Percentiles rank a stretch among this genome's conserved stretches.
phyloP scores from a whole-genome alignment of 1,140 invertebrate genomes.

The Aphis craccivora region DNA sequence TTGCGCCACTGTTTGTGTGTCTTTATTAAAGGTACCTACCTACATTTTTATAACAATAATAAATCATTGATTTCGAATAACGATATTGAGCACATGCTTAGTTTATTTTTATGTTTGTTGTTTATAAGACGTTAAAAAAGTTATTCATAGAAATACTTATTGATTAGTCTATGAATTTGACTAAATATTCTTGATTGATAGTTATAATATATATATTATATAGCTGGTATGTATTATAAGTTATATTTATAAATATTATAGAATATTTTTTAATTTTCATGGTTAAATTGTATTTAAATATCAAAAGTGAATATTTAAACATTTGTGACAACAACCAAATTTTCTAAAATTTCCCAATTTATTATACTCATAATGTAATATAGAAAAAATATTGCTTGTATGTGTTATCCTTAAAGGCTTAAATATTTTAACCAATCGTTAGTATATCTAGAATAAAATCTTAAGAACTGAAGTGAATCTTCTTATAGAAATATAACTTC shows the following conservation, averaged over 20 bases:
- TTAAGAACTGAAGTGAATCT: no score
- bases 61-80: not conserved
- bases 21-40: not conserved
- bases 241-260: no score
- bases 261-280: no score
- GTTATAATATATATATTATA: not conserved
- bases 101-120: not conserved
- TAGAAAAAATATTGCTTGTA: no score
- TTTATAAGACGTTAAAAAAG: not conserved
- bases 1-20: no score
- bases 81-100: not conserved
- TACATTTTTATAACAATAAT: not conserved
- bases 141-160: not conserved
- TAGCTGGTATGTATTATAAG: not conserved
- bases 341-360: no score
- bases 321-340: no score
- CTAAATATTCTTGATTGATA: not conserved
- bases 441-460: no score
- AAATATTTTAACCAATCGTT: no score
- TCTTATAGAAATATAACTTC: no score
- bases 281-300: not conserved
- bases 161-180: not conserved
- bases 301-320: not conserved
- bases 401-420: no score
- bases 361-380: no score